Base-by-base conservation (phyloP, 2,113 vertebrate species). In the Trichechus manatus region DNA sequence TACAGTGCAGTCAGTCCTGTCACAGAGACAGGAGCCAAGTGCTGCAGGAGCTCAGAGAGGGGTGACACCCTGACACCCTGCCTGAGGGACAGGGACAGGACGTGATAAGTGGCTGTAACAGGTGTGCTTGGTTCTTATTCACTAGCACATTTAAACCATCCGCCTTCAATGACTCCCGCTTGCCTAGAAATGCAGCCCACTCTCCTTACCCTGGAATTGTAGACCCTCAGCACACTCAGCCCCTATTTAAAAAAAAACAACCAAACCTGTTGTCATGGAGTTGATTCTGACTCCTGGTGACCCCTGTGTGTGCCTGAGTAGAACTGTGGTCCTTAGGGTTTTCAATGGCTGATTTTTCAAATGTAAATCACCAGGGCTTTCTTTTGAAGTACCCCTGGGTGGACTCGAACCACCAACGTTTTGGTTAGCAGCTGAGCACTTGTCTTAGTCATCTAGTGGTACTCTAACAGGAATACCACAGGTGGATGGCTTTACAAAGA, bases 111-210 rank as follows among this genome's bases (percentile, higher is more conserved):
- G 66, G 44, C 74, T 33, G 22, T 33, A 25, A 33, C 66, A 59
- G 33, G 15, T 8, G 56, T 1, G 0, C 44, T 50, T 6, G 61
- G 81, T 27, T 36, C 74, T 75, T 72, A 59, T 3, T 33, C 42
- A 36, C 9, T 15, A 27, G 47, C 0, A 17, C 53, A 0, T 29
- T 15, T 2, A 77, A 56, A 47, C 77, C 7, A 5, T 3, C 0
- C 44, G 9, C 59, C 42, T 63, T 31, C 36, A 0, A 9, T 11
- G 74, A 33, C 61, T 77, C 39, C 29, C 3, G 64, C 50, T 25
- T 25, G 10, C 33, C 79, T 74, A 61, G 39, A 84, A 80, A 77
- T 10, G 25, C 47, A 78, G 31, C 66, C 33, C 42, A 42, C 47
- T 56, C 25, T 85, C 36, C 70, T 94, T 36, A 25, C 10, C 31